Evolutionary conservation across 2,888 invertebrate genomes (phyloP).

Genomic region (Hypselothyrea guttata): DNA sequence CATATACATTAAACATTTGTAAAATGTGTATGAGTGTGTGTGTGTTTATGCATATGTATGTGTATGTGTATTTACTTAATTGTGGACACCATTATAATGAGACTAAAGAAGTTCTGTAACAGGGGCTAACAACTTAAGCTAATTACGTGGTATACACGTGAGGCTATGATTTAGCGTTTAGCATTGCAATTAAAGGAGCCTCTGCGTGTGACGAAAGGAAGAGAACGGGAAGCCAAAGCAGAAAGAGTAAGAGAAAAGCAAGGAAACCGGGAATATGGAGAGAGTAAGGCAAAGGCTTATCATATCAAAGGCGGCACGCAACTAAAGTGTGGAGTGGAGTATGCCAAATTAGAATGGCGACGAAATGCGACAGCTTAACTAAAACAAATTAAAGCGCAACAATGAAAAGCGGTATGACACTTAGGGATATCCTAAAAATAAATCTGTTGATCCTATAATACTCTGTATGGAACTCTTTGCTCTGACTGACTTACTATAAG

Average conservation of each 20-base stretch:
- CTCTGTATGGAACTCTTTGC: too few species aligned
- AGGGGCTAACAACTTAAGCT: constrained; percentile 72
- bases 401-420: not conserved
- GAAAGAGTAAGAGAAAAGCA: not conserved
- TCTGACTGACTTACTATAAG: too few species aligned
- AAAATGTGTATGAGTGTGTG: not conserved
- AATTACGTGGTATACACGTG: constrained; percentile 75
- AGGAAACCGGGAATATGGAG: not conserved
- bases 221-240: not conserved
- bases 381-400: constrained; percentile 14
- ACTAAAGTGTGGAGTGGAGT: constrained; percentile 45
- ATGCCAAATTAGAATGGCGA: constrained; percentile 58
- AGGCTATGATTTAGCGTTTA: constrained; percentile 74
- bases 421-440: constrained; percentile 7
- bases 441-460: too few species aligned
- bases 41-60: constrained; percentile 15
- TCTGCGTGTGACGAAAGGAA: constrained; percentile 6
- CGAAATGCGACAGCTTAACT: constrained; percentile 55
- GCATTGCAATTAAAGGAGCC: constrained; percentile 68
- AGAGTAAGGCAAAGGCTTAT: constrained; percentile 49
- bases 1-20: not conserved
- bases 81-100: constrained; percentile 48
- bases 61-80: constrained; percentile 24
- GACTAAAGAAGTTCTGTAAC: constrained; percentile 53
- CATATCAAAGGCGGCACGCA: constrained; percentile 68